These are phyloP conservation scores for Ennomos fuscantarius DNA, from an alignment of 2,888 invertebrate genomes.

Conservation along the genomic window DNA sequence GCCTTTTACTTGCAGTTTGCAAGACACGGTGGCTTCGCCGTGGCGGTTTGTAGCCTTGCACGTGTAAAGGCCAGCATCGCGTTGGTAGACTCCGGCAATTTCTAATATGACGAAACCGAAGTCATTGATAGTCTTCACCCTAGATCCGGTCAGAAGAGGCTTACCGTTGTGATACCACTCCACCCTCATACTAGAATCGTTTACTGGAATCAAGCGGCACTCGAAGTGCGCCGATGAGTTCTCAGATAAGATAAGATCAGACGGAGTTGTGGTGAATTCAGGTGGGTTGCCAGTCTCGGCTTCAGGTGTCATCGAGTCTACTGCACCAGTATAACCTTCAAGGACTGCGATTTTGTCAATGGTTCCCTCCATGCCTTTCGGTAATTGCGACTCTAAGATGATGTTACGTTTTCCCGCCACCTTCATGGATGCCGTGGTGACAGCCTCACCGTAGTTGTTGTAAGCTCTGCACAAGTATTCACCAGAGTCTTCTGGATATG, in stretches of 20 bases:
- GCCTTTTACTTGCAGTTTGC: slow-evolving; percentile 94
- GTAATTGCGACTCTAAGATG: slow-evolving; percentile 95
- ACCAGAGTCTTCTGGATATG: slow-evolving; percentile 98
- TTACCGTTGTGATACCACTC: slow-evolving; percentile 99
- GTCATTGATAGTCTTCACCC: slow-evolving; percentile 98
- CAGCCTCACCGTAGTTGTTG: slow-evolving; percentile 96
- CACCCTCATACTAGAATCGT: slow-evolving; percentile 96
- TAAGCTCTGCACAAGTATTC: slow-evolving; percentile 95
- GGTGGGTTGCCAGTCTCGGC: slow-evolving; percentile 95
- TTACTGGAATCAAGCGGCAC: slow-evolving; percentile 94
- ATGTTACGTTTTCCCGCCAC: slow-evolving; percentile 96
- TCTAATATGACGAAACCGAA: slow-evolving; percentile 99
- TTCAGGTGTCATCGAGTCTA: slow-evolving; percentile 88
- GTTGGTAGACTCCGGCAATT: slow-evolving; percentile 96
- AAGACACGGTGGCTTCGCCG: slow-evolving; percentile 95
- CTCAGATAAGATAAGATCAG: slow-evolving; percentile 93
- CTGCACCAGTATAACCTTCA: slow-evolving; percentile 92
- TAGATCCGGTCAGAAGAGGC: slow-evolving; percentile 94
- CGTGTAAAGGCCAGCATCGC: slow-evolving; percentile 96
- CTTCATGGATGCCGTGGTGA: slow-evolving; percentile 95
- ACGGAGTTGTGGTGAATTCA: slow-evolving; percentile 94
- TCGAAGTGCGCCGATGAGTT: slow-evolving; percentile 97
- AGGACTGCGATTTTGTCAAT: slow-evolving; percentile 97
- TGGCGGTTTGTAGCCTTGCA: slow-evolving; percentile 97
- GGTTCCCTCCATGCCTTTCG: slow-evolving; percentile 96